Percentiles rank a stretch among this genome's conserved stretches.
Conservation (phyloP, 2,797 vertebrate genomes). For the Sciurus vulgaris region DNA sequence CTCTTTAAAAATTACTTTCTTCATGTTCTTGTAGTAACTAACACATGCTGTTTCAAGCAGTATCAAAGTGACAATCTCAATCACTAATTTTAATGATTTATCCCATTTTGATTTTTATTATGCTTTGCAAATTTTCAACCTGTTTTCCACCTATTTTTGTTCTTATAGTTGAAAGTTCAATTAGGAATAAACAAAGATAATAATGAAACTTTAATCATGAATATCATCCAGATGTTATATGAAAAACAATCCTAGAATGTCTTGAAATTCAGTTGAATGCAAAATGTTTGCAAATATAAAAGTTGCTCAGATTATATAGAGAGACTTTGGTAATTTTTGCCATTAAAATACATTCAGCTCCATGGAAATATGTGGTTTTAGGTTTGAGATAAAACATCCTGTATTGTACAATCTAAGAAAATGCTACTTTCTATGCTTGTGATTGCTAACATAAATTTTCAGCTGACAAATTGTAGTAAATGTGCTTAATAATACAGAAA, state of each 20-base stretch:
- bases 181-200: not conserved
- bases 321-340: not conserved
- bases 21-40: not conserved
- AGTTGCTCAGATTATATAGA: not conserved
- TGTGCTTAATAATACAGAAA: not conserved
- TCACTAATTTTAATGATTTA: not conserved
- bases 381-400: slow-evolving; percentile 3
- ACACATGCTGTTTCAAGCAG: not conserved
- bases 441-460: not conserved
- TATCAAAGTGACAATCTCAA: not conserved
- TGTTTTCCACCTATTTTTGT: not conserved
- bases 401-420: slow-evolving; percentile 21
- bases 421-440: not conserved
- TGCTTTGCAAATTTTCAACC: not conserved
- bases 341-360: slow-evolving; percentile 26
- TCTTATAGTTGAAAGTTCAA: not conserved
- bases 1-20: not conserved
- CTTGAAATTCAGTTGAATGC: not conserved
- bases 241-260: not conserved
- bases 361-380: not conserved
- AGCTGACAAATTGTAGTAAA: not conserved
- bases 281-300: not conserved
- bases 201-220: not conserved
- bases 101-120: not conserved
- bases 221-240: not conserved